phyloP scores from a whole-genome alignment of 2,797 vertebrate genomes.

The Schizopygopsis pylzovi region DNA sequence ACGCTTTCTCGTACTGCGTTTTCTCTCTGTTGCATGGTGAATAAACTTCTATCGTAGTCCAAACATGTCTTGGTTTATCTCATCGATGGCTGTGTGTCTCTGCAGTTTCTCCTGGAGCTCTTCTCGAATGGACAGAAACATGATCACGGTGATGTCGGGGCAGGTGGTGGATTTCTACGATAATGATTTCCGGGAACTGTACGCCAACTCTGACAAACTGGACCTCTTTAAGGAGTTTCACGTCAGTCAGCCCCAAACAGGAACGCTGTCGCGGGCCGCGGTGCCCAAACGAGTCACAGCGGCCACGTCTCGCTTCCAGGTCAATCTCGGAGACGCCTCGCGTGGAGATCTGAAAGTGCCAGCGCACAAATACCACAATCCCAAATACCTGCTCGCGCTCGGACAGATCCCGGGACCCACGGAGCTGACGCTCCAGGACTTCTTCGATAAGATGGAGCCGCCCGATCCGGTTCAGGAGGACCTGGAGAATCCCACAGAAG shows the following conservation, averaged over 20 bases:
- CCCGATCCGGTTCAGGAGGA: background rate
- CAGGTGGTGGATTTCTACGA: conserved; percentile 92
- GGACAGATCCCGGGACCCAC: conserved; percentile 64
- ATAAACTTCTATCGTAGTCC: too few relatives aligned
- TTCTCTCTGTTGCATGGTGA: too few relatives aligned
- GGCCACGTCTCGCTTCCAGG: conserved; percentile 78
- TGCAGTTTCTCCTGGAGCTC: conserved; percentile 91
- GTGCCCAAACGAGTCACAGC: conserved; percentile 61
- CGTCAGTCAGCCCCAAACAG: conserved; percentile 68
- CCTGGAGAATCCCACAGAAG: conserved; percentile 28
- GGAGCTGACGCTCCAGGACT: conserved; percentile 56
- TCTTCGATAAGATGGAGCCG: conserved; percentile 12
- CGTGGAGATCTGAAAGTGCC: conserved; percentile 74
- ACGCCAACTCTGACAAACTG: conserved; percentile 88
- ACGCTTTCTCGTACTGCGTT: too few relatives aligned
- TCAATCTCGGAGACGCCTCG: conserved; percentile 69
- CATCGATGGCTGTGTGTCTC: background rate
- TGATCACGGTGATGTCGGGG: conserved; percentile 89
- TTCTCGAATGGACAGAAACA: conserved; percentile 90
- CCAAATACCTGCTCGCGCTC: conserved; percentile 86
- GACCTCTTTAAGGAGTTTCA: conserved; percentile 86
- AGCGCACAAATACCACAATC: conserved; percentile 91
- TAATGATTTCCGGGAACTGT: conserved; percentile 91
- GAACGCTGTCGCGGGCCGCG: background rate
- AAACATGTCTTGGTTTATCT: too few relatives aligned